Evolutionary conservation across 2,888 invertebrate species (phyloP), one percentile per base, ranked within the genome.

Genomic region (Marasmarcha lunaedactyla): DNA sequence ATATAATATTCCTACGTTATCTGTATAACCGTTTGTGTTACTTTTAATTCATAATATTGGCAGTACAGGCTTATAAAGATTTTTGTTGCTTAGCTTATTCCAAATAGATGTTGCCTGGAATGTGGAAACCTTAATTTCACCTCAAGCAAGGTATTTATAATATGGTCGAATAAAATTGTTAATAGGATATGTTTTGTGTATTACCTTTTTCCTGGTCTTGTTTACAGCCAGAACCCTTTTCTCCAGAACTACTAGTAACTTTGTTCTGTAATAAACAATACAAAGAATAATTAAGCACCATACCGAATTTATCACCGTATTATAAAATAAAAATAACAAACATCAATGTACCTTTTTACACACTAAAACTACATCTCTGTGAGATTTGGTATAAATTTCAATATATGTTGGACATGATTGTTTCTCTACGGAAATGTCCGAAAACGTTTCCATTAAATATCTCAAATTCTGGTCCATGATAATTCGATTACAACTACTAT

Each of bases 331-430:
- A 13, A 13, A 14, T 14, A 4, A 11, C 5, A 34, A 12, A 30
- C 10, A 11, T 14, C 11, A 34, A 12, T 13, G 4, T 34, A 77
- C 78, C 63, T 74, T 77, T 1, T 56, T 53, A 42, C 57, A 68
- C 36, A 68, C 71, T 39, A 79, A 43, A 13, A 71, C 46, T 15
- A 77, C 50, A 42, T 83, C 78, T 40, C 46, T 53, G 33, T 50
- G 57, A 40, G 44, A 55, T 59, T 69, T 74, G 12, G 69, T 63
- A 41, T 64, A 78, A 57, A 81, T 76, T 59, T 67, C 57, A 1
- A 83, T 63, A 53, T 81, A 84, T 49, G 64, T 79, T 1, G 81
- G 74, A 42, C 63, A 59, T 40, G 50, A 49, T 54, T 71, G 72
- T 56, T 67, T 74, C 37, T 73, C 65, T 38, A 78, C 50, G 35